These are phyloP conservation scores for Stichopus horrens DNA, from an alignment of 53 echinoderm and acorn worm species.

Conservation along the genomic window DNA sequence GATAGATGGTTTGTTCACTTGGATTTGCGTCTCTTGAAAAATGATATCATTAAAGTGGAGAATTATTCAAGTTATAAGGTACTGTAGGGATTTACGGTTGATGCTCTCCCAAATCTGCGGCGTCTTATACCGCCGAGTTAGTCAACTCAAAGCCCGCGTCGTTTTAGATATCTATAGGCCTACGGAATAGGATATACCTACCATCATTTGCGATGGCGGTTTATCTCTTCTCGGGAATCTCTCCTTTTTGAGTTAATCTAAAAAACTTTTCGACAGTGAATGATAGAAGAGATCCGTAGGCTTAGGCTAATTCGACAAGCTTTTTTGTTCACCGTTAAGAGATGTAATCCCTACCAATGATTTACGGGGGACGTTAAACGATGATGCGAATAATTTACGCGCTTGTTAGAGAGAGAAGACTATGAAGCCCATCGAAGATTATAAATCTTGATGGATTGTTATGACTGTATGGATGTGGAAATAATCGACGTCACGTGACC, in stretches of 20 bases:
- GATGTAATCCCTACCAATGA: slow-evolving; percentile 23
- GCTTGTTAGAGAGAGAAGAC: neutral
- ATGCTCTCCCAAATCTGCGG: no score
- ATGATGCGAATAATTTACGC: slow-evolving; percentile 34
- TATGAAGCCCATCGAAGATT: neutral
- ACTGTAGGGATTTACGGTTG: no score
- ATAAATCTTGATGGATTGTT: neutral
- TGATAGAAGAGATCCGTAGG: slow-evolving; percentile 22
- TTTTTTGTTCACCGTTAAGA: slow-evolving; percentile 3
- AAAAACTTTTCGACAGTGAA: neutral
- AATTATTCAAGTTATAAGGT: no score
- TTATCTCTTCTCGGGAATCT: no score
- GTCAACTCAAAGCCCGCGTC: no score
- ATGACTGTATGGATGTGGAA: neutral
- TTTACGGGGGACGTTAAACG: slow-evolving; percentile 23
- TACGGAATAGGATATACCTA: no score
- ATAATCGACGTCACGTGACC: neutral
- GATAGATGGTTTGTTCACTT: neutral
- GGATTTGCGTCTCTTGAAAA: slow-evolving; percentile 16
- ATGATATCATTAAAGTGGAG: slow-evolving; percentile 14
- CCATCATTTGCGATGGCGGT: no score
- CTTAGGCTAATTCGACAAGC: slow-evolving; percentile 7
- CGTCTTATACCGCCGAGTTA: no score
- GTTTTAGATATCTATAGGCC: no score
- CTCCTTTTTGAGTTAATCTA: no score